phyloP scores from a whole-genome alignment of 2,888 invertebrate species.

The Ischnura elegans region DNA sequence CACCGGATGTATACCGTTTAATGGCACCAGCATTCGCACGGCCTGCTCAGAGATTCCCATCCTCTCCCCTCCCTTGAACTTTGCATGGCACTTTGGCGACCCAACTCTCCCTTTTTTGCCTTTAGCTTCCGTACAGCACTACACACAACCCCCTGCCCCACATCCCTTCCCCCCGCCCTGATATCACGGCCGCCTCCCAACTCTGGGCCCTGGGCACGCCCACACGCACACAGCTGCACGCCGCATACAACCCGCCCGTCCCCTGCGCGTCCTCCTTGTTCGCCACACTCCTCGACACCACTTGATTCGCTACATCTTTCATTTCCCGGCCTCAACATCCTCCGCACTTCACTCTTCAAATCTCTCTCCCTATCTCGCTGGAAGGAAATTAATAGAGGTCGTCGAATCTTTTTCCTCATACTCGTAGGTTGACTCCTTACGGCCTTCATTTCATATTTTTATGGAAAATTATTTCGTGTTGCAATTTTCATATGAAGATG shows the following conservation, averaged over 20 bases:
- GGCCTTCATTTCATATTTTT: too few relatives aligned
- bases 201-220: background rate
- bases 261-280: too few relatives aligned
- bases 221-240: background rate
- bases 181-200: background rate
- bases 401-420: background rate
- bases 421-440: too few relatives aligned
- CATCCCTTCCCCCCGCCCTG: background rate
- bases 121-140: background rate
- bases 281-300: background rate
- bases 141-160: background rate
- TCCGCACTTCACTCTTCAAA: too few relatives aligned
- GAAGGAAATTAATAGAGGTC: background rate
- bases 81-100: background rate
- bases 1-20: too few relatives aligned
- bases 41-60: too few relatives aligned
- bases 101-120: background rate
- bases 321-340: constrained; percentile 16
- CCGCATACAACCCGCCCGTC: background rate
- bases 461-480: too few relatives aligned
- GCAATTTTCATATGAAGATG: too few relatives aligned
- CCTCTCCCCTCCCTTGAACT: background rate
- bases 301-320: constrained; percentile 61
- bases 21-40: too few relatives aligned
- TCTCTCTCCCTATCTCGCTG: background rate